Conservation (phyloP, 2,797 vertebrate species). For the Gallinago solitaria region DNA sequence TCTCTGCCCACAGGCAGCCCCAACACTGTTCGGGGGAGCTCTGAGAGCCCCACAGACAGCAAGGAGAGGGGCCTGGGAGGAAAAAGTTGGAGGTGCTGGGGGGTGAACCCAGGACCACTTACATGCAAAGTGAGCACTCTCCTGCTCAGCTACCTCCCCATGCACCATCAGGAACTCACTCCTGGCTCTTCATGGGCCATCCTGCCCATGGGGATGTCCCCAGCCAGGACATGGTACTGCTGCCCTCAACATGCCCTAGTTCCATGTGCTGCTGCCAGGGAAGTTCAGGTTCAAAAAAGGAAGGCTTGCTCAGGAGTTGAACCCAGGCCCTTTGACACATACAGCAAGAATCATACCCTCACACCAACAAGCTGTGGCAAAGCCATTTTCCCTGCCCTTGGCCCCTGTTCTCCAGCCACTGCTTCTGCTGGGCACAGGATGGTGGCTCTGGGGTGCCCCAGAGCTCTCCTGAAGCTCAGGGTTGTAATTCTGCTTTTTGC, state of each 20-base stretch:
- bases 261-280: neutral
- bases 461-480: too few relatives aligned
- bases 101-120: neutral
- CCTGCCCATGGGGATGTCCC: neutral
- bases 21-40: neutral
- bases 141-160: neutral
- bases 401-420: neutral
- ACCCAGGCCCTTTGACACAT: neutral
- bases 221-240: neutral
- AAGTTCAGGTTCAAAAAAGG: neutral
- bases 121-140: neutral
- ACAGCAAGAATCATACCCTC: constrained; percentile 1
- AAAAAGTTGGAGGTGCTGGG: neutral
- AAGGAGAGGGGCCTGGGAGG: neutral
- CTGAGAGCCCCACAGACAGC: neutral
- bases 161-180: neutral
- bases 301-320: neutral
- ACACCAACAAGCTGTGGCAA: neutral
- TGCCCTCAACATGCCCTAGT: neutral
- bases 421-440: fast-evolving
- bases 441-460: neutral
- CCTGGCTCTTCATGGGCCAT: neutral
- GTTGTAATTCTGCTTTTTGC: too few relatives aligned
- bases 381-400: fast-evolving
- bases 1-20: fast-evolving